Conservation (phyloP, 2,797 vertebrate genomes). For the Phoeniculus purpureus region DNA sequence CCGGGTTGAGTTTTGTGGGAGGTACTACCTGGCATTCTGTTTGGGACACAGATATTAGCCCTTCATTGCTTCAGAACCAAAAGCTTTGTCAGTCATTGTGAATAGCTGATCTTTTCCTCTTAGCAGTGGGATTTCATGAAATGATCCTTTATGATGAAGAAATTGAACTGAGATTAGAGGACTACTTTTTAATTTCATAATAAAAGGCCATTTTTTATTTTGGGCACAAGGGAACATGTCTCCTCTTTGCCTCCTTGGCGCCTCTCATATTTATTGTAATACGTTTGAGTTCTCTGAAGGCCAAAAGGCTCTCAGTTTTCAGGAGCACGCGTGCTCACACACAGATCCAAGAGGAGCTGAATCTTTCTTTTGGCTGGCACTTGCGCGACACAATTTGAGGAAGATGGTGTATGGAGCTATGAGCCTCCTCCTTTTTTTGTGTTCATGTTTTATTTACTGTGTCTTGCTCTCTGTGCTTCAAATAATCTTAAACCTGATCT, state of each 20-base stretch:
- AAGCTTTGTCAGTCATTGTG: background rate
- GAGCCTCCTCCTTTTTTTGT: constrained; percentile 10
- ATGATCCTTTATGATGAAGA: background rate
- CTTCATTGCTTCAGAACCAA: background rate
- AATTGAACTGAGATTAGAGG: background rate
- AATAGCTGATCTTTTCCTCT: background rate
- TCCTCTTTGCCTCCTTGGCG: background rate
- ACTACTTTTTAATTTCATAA: constrained; percentile 5
- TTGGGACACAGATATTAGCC: background rate
- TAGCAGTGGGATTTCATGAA: background rate
- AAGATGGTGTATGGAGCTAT: background rate
- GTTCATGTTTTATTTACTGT: constrained; percentile 54
- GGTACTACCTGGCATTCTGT: background rate
- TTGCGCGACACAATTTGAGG: background rate
- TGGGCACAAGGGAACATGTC: background rate
- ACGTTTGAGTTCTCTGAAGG: background rate
- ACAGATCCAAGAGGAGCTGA: background rate
- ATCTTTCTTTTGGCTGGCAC: constrained; percentile 4
- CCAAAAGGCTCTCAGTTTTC: constrained; percentile 13
- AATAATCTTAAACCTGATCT: constrained; percentile 54
- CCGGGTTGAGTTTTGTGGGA: background rate
- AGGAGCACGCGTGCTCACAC: background rate
- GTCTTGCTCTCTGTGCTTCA: constrained; percentile 11
- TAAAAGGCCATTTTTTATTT: background rate
- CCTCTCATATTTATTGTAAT: background rate